These are phyloP conservation scores for Menidia beryllina DNA, from an alignment of 2,113 vertebrate species.

Conservation along the genomic window DNA sequence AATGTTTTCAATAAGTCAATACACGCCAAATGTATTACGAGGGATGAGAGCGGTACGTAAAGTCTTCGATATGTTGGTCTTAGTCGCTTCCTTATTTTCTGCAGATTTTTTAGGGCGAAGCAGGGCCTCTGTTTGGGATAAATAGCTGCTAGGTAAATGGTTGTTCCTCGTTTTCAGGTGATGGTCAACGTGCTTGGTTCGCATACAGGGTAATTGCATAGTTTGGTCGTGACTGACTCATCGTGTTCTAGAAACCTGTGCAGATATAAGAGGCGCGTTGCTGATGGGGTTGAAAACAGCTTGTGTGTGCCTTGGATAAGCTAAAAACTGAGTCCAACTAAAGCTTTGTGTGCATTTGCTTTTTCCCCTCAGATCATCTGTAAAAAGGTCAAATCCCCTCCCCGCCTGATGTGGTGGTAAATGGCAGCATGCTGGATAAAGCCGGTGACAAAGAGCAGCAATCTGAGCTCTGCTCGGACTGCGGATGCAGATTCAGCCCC, in stretches of 20 bases:
- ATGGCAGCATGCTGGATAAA: constrained; percentile 65
- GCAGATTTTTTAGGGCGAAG: constrained; percentile 1
- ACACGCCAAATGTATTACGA: too few relatives aligned
- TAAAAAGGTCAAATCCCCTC: background rate
- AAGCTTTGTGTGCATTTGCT: background rate
- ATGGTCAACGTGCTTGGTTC: background rate
- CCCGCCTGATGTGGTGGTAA: constrained; percentile 30
- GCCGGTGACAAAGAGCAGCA: constrained; percentile 23
- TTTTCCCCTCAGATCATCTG: constrained; percentile 42
- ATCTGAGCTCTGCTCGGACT: constrained; percentile 57
- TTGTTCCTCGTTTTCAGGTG: background rate
- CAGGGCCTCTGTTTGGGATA: constrained; percentile 21
- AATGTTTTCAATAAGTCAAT: rapidly evolving
- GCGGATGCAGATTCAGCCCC: constrained; percentile 53
- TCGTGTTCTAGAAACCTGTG: background rate
- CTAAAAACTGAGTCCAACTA: background rate
- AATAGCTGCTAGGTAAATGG: background rate
- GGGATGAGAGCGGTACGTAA: constrained; percentile 40
- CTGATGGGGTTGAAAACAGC: too few relatives aligned
- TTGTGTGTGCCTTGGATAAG: background rate
- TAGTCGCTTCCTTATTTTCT: background rate
- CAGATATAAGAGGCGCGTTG: background rate
- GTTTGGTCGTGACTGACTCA: background rate
- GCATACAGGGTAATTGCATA: background rate
- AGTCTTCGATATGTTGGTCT: background rate